A percentile compares a stretch with the other conserved stretches of the same genome.
Evolutionary conservation across 92 coral and sea anemone species (phyloP).

Genomic region (Umimayanthus chanpuru): DNA sequence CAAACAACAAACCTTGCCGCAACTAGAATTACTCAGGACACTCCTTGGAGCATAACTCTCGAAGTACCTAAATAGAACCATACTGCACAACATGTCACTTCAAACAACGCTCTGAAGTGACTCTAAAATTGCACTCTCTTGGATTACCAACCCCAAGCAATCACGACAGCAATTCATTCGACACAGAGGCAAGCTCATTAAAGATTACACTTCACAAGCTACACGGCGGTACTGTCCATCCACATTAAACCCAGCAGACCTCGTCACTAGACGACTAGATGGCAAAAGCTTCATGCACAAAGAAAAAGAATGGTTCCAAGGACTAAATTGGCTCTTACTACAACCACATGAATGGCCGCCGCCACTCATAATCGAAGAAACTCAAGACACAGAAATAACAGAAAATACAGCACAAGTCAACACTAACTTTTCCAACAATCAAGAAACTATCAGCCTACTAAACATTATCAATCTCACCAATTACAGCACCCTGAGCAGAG

Average conservation of each 20-base stretch:
- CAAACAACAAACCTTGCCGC: constrained; percentile 38
- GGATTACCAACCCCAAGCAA: constrained; percentile 16
- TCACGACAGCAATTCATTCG: constrained; percentile 48
- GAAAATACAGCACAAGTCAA: constrained; percentile 24
- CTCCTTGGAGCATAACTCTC: constrained; percentile 52
- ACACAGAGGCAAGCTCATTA: constrained; percentile 34
- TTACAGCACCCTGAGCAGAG: constrained; percentile 52
- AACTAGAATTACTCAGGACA: constrained; percentile 54
- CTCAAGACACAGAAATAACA: constrained; percentile 17
- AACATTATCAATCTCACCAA: constrained; percentile 41
- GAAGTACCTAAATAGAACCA: constrained; percentile 20
- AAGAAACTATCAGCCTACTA: constrained; percentile 18
- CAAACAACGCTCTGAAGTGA: constrained; percentile 41
- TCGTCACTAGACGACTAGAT: constrained; percentile 55
- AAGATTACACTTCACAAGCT: constrained; percentile 16
- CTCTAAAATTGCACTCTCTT: constrained; percentile 35
- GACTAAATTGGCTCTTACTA: constrained; percentile 41
- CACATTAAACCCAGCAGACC: constrained; percentile 61
- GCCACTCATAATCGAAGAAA: constrained; percentile 4
- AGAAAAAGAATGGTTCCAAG: constrained; percentile 42
- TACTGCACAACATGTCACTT: background rate
- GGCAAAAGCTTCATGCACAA: constrained; percentile 42
- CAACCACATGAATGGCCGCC: constrained; percentile 17
- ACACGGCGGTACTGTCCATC: constrained; percentile 52
- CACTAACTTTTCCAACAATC: constrained; percentile 24